phyloP scores from a whole-genome alignment of 2,797 vertebrate species.

The Carduelis carduelis region DNA sequence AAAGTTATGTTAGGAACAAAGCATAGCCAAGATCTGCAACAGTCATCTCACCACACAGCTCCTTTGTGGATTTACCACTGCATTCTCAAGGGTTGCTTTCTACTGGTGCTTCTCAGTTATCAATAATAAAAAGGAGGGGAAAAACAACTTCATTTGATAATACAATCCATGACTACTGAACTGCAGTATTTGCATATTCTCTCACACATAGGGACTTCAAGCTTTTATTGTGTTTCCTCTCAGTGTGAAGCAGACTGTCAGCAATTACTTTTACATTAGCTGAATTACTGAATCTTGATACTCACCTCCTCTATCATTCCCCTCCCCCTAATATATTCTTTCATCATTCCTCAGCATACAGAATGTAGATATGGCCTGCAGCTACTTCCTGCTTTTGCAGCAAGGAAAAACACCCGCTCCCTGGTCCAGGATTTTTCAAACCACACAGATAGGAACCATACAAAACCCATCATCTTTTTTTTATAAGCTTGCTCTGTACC shows the following conservation, averaged over 20 bases:
- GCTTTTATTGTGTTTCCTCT: neutral
- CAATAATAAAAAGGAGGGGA: neutral
- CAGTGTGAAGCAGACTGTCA: neutral
- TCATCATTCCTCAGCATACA: neutral
- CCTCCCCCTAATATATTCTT: slow-evolving; percentile 18
- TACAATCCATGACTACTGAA: neutral
- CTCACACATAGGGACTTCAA: neutral
- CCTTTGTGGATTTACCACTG: neutral
- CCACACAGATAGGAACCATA: neutral
- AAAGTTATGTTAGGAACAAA: neutral
- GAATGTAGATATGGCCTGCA: neutral
- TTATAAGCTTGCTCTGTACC: neutral
- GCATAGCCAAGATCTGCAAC: neutral
- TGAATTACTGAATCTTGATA: slow-evolving; percentile 29
- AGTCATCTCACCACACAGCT: neutral
- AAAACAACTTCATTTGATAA: neutral
- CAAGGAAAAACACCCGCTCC: neutral
- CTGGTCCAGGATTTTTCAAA: neutral
- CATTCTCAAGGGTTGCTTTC: neutral
- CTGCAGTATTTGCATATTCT: neutral
- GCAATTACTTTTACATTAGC: slow-evolving; percentile 49
- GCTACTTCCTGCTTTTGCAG: neutral
- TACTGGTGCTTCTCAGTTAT: neutral
- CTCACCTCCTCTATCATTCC: neutral
- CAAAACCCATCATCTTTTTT: neutral